Conservation (phyloP, 2,888 invertebrate species). For the Megastigmus dorsalis region DNA sequence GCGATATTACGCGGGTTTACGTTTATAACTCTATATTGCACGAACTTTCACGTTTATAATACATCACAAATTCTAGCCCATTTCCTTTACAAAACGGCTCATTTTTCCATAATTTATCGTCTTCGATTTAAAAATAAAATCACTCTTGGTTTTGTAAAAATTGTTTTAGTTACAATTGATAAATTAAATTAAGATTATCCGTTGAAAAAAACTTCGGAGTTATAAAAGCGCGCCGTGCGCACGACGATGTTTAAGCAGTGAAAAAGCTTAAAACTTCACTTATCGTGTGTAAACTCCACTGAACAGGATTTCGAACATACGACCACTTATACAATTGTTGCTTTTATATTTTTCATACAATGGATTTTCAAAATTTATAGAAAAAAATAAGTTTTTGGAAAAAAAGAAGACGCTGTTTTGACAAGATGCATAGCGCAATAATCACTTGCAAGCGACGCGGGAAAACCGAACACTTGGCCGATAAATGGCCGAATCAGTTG, state of each 20-base stretch:
- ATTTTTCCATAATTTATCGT: background rate
- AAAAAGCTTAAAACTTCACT: constrained; percentile 7
- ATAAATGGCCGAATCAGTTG: background rate
- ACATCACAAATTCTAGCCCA: constrained; percentile 1
- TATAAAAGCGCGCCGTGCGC: constrained; percentile 37
- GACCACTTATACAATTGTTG: background rate
- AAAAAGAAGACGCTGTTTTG: constrained; percentile 2
- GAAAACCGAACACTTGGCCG: constrained; percentile 34
- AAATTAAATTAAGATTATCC: background rate
- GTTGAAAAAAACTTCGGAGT: background rate
- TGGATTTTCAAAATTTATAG: background rate
- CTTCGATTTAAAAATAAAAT: background rate
- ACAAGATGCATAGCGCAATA: background rate
- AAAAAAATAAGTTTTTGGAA: constrained; percentile 17
- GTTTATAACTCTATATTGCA: constrained; percentile 21
- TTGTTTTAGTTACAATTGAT: background rate
- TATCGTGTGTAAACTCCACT: background rate
- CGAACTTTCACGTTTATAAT: background rate
- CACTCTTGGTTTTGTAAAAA: background rate
- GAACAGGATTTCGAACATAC: background rate
- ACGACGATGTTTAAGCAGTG: background rate
- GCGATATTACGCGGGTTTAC: background rate
- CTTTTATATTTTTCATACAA: background rate
- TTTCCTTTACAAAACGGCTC: background rate
- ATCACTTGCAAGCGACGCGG: constrained; percentile 30